Percentiles rank a stretch among this genome's conserved stretches.
Evolutionary conservation across 1,140 invertebrate species (phyloP).

Genomic region (Drosophila nigrodunni): DNA sequence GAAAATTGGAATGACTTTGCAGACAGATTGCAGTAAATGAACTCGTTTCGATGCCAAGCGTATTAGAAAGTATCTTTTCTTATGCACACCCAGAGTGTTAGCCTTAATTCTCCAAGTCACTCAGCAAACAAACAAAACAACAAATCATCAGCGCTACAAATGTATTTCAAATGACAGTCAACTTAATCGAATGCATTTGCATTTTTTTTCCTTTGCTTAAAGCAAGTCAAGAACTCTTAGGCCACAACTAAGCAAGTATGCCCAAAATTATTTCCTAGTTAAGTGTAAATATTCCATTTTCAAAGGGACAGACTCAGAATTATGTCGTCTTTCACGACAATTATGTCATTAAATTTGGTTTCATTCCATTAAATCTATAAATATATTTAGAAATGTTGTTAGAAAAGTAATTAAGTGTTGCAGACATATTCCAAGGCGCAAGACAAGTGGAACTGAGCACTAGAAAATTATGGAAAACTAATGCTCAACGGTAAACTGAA

Average conservation of each 20-base stretch:
- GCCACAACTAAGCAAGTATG: not conserved
- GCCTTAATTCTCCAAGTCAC: slow-evolving; percentile 8
- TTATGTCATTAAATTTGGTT: no score
- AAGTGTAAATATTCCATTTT: no score
- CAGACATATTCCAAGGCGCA: not conserved
- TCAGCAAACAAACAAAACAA: not conserved
- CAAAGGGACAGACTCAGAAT: no score
- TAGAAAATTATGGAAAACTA: slow-evolving; percentile 18
- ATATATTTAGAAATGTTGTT: not conserved
- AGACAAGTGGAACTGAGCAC: not conserved
- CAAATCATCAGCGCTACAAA: not conserved
- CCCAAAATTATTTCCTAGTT: no score
- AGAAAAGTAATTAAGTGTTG: not conserved
- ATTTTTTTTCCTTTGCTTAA: not conserved
- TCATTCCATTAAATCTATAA: no score
- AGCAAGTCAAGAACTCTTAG: not conserved
- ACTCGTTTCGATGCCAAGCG: slow-evolving; percentile 4
- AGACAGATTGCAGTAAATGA: slow-evolving; percentile 18
- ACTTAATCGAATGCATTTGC: slow-evolving; percentile 1
- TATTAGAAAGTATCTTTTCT: slow-evolving; percentile 24
- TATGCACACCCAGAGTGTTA: slow-evolving; percentile 1
- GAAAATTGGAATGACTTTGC: slow-evolving; percentile 7
- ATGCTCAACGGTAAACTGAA: slow-evolving; percentile 36
- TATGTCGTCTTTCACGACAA: no score
- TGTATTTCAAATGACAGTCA: slow-evolving; percentile 10